Evolutionary conservation across 2,888 invertebrate genomes (phyloP).

Genomic region (Tinea trinotella): DNA sequence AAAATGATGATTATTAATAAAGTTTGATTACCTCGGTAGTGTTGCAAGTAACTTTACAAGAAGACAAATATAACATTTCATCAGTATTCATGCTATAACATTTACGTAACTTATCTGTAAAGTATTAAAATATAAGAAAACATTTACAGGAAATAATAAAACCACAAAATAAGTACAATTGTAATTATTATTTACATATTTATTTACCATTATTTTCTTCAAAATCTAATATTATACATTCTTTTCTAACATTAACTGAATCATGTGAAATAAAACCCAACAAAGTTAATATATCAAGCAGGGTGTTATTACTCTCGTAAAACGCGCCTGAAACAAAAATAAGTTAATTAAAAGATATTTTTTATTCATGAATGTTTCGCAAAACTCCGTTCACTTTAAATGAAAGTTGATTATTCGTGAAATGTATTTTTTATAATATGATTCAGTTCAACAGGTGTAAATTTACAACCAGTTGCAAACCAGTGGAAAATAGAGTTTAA

Average conservation of each 20-base stretch:
- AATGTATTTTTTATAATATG: background rate
- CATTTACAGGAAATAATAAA: no score
- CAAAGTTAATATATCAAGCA: background rate
- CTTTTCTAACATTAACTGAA: background rate
- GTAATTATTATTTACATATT: no score
- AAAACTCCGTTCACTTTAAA: background rate
- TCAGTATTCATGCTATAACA: background rate
- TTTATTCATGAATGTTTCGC: background rate
- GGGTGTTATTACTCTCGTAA: background rate
- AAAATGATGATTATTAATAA: no score
- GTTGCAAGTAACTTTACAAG: background rate
- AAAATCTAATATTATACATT: slow-evolving; percentile 5
- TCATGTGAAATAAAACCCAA: background rate
- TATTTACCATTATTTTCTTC: slow-evolving; percentile 9
- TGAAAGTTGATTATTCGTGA: background rate
- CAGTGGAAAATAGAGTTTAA: background rate
- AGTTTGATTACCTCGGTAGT: background rate
- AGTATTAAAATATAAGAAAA: background rate
- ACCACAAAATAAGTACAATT: no score
- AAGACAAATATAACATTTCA: background rate
- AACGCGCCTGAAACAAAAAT: background rate
- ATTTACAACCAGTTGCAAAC: slow-evolving; percentile 1
- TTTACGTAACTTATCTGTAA: background rate
- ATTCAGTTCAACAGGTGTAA: background rate
- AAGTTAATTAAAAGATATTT: background rate